Evolutionary conservation across 2,797 vertebrate species (phyloP), one percentile per base, ranked within the genome.

Genomic region (Chelon auratus): DNA sequence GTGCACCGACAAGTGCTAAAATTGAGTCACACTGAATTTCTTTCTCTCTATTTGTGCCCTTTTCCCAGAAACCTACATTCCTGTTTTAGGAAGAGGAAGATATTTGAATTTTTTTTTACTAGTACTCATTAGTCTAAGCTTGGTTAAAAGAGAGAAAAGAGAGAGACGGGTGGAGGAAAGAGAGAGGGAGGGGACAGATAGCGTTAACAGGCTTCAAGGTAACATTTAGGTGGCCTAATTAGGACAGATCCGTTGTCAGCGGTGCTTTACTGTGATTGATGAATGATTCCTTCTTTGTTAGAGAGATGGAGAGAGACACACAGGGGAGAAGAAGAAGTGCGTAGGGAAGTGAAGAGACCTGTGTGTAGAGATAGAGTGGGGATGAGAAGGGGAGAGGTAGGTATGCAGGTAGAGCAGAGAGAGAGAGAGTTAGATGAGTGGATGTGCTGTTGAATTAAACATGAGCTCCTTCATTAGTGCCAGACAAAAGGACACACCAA

Each of bases 371-470:
- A 90, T 57, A 86, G 84, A 84, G 82, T 50, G 57, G 50, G 54
- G 72, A 75, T 75, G 78, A 89, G 83, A 75, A 79, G n/a, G 7
- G 62, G 51, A 64, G 69, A 59, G 70, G 43, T 15, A 77, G 81
- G 63, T 72, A 55, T 45, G 65, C 71, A 80, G 76, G 52, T 53
- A 61, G 75, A 72, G 80, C 14, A 62, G 76, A 15, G 30, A 59
- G 52, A 37, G 62, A 81, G 77, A 85, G 76, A 74, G 85, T 87
- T 80, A 78, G 82, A 89, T 76, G 75, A 86, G 78, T 86, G 78
- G 57, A 83, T 79, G 80, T 81, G 75, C 86, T 92, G 84, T 92
- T 96, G 94, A 95, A 96, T 96, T 96, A 96, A 95, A 96, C 92
- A 95, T 95, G 92, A 93, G 81, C 78, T 86, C 79, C 84, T 95